Percentiles rank a stretch among this genome's conserved stretches.
These are phyloP conservation scores for Actenoides lindsayi DNA, from an alignment of 2,113 vertebrate genomes.

Conservation along the genomic window DNA sequence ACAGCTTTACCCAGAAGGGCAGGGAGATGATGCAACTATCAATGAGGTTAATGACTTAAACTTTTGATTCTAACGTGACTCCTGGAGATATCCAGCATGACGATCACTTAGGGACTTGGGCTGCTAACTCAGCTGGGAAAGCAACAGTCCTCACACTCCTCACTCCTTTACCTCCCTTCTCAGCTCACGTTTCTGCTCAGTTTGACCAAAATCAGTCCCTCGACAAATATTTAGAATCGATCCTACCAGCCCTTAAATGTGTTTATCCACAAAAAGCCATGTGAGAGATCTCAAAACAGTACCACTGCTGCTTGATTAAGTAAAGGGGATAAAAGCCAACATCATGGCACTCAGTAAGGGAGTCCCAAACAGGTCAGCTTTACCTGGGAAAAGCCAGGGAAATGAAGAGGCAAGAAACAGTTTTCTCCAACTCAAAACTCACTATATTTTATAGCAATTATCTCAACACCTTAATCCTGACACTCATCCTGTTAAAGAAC, in stretches of 20 bases:
- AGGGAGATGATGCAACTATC: background rate
- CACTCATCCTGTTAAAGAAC: background rate
- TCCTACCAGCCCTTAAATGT: background rate
- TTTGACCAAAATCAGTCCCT: background rate
- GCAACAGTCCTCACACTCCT: fast-evolving
- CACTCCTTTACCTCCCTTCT: background rate
- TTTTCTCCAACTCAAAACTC: background rate
- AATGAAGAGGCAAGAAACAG: background rate
- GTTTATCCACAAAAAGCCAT: background rate
- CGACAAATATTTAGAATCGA: background rate
- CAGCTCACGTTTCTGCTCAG: background rate
- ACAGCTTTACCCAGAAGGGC: background rate
- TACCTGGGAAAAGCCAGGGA: background rate
- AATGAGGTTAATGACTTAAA: background rate
- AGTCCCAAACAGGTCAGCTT: background rate
- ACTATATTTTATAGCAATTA: background rate
- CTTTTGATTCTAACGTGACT: background rate
- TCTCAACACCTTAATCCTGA: background rate
- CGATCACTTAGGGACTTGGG: background rate
- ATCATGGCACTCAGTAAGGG: background rate
- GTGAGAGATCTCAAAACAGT: background rate
- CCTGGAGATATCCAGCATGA: background rate
- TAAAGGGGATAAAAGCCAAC: background rate
- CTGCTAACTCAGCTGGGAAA: background rate
- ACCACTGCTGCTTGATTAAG: background rate